Base-by-base conservation (phyloP, 2,797 vertebrate genomes). In the Myotis myotis region DNA sequence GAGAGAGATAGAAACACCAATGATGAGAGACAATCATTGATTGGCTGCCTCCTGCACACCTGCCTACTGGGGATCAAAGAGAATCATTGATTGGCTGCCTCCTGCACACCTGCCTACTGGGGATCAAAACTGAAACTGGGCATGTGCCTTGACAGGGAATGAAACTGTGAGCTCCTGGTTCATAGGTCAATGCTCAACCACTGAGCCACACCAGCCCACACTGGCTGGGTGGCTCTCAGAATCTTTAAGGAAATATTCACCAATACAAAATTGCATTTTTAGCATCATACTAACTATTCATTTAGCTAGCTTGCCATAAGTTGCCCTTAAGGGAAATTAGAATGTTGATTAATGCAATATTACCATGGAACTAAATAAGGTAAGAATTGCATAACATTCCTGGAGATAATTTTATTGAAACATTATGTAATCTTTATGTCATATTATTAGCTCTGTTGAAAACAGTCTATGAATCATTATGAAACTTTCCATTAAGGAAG, bases 271-370 rank as follows among this genome's bases (percentile, higher is more conserved):
- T 0, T 82, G 7, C 0, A 12, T 80, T 91, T 93, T 79, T 38
- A 78, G 20, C 83, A 86, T 47, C 53, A 72, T 62, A 62, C 2
- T 78, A 92, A 49, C 30, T 16, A 0, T 79, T 28, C 6, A 62
- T 55, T 94, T 89, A 72, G 51, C 51, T 82, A 86, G 84, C 5
- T 66, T 60, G 22, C 41, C 25, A 83, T 79, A 91, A 92, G 38
- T 60, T 84, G 11, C 22, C 22, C 44, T 80, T 74, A 68, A 87
- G 30, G 64, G 41, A 94, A 94, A 92, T 76, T 28, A 91, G 66
- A 93, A 66, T 91, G 47, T 71, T 89, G 79, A 93, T 83, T 91
- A 94, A 91, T 41, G 22, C 6, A 91, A 80, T 80, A 89, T 83
- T 86, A 95, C 60, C 33, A 80, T 0, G 92, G 25, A 64, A 11